phyloP scores from a whole-genome alignment of 1,140 invertebrate species.

The Drosophila pallidifrons region DNA sequence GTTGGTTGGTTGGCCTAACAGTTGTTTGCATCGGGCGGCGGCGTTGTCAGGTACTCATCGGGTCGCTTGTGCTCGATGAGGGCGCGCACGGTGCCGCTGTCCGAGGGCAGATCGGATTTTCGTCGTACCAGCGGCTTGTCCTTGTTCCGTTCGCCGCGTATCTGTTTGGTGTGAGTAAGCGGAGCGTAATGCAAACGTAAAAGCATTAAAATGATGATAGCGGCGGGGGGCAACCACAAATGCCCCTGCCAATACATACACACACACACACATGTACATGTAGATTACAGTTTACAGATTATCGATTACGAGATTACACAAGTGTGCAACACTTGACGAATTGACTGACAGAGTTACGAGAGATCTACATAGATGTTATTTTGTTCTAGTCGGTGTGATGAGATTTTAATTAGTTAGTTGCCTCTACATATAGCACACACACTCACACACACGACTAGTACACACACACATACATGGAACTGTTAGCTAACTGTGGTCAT shows the following conservation, averaged over 20 bases:
- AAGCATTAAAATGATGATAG: conserved; percentile 28
- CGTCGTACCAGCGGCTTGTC: conserved; percentile 95
- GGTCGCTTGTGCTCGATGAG: conserved; percentile 96
- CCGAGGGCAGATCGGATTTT: conserved; percentile 97
- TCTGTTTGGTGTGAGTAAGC: conserved; percentile 61
- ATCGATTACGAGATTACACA: conserved; percentile 33
- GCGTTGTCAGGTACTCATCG: conserved; percentile 92
- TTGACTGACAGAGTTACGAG: conserved; percentile 24
- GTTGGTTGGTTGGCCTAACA: conserved; percentile 44
- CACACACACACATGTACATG: conserved; percentile 4
- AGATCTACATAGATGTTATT: conserved; percentile 15
- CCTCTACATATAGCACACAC: background rate
- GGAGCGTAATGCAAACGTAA: conserved; percentile 57
- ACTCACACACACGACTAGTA: background rate
- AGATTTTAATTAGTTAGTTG: conserved; percentile 30
- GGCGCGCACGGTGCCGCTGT: conserved; percentile 94
- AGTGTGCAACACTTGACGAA: conserved; percentile 30
- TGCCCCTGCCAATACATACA: conserved; percentile 17
- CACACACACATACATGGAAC: background rate
- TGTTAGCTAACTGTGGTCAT: background rate
- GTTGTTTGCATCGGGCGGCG: conserved; percentile 89
- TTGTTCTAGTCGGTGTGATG: conserved; percentile 5
- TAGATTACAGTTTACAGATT: background rate
- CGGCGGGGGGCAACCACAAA: background rate
- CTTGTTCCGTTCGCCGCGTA: conserved; percentile 87